phyloP scores from a whole-genome alignment of 2,797 vertebrate genomes.

The Monodelphis domestica region DNA sequence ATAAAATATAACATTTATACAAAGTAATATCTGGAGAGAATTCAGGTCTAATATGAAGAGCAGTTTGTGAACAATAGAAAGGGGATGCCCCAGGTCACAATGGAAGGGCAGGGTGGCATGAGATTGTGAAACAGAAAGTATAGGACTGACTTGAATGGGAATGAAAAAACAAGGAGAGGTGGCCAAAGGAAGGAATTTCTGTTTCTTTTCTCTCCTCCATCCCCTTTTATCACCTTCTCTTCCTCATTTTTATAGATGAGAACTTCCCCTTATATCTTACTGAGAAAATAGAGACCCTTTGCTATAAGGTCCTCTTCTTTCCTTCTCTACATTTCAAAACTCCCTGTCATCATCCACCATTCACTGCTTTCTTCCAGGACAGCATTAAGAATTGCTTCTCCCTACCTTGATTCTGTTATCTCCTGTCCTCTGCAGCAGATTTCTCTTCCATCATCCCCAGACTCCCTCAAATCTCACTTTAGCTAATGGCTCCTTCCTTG shows the following conservation, averaged over 20 bases:
- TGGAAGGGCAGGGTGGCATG: not conserved
- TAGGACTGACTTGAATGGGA: not conserved
- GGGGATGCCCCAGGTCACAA: not conserved
- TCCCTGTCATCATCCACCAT: not conserved
- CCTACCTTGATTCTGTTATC: not conserved
- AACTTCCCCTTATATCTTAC: not conserved
- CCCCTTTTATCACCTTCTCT: not conserved
- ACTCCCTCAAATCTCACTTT: not conserved
- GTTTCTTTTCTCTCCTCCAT: not conserved
- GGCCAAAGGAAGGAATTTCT: not conserved
- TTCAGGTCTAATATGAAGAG: not conserved
- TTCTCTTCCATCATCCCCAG: not conserved
- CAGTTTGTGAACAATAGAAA: not conserved
- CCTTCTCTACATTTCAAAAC: not conserved
- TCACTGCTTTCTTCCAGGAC: not conserved
- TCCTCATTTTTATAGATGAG: not conserved
- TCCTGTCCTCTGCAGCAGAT: not conserved
- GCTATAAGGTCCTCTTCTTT: not conserved
- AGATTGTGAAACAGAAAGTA: not conserved
- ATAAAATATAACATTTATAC: not conserved
- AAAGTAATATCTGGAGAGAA: not conserved
- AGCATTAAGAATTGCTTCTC: not conserved
- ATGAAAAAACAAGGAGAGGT: not conserved
- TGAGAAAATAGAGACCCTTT: not conserved
- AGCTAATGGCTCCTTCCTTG: not conserved